Base-by-base conservation (phyloP, 2,113 vertebrate genomes). In the Oxyura jamaicensis region DNA sequence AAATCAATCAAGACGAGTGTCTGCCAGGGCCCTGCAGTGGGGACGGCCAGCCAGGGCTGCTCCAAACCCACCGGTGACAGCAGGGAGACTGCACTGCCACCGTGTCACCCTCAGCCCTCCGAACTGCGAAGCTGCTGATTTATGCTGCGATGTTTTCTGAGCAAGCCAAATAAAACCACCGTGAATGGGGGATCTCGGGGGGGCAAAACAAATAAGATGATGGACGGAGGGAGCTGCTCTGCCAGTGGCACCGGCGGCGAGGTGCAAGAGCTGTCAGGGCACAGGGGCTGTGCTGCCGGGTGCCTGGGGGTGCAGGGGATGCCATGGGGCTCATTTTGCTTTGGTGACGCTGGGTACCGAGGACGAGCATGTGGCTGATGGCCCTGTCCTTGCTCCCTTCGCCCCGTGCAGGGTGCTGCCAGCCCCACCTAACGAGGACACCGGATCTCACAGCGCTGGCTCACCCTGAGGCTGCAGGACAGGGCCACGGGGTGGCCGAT, bases 401-500 rank as follows among this genome's bases (percentile, higher is more conserved):
- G 29, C 50, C 41, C 62, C 1, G 2, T 0, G 2, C 22, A 26
- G 72, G 91, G 52, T 9, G 8, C 4, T 35, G 13, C 33, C 6
- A 23, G 66, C 23, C 75, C 52, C 35, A 1, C 11, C 36, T 65
- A 26, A 83, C 50, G 28, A 0, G 0, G n/a, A 56, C 42, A 3
- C 46, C 1, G 35, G 35, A 88, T 20, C 46, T 46, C 46, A 46
- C 46, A 78, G 20, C 42, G 5, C 66, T 20, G 19, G 4, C 5
- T 39, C 6, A 1, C 25, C 42, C 59, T 2, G 0, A 16, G 53
- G 19, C 16, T 17, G 6, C 52, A n/a, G 11, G 8, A 2, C 0
- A 0, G 26, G 69, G 72, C 33, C 1, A 0, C 0, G 4, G 41
- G 42, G 33, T 7, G 35, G 26, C 31, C 23, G 1, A 0, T 39